phyloP scores from a whole-genome alignment of 2,113 vertebrate species.

The Tenrec ecaudatus region DNA sequence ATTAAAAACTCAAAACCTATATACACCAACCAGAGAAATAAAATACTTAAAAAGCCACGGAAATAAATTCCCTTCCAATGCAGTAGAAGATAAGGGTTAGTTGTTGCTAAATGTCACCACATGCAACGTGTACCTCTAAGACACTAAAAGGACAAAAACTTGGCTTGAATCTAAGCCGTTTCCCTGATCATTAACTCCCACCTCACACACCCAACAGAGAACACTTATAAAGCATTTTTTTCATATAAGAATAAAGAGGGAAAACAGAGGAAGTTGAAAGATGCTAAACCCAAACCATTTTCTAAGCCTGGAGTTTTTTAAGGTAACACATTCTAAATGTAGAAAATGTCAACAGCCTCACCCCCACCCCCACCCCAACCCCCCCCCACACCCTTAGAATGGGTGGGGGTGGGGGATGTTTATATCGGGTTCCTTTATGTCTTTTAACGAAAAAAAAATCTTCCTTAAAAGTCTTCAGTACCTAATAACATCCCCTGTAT shows the following conservation, averaged over 20 bases:
- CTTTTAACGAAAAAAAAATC: conserved; percentile 85
- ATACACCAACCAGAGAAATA: not conserved
- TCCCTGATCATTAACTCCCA: conserved; percentile 35
- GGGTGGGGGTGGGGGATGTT: conserved; percentile 72
- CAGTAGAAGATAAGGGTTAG: not conserved
- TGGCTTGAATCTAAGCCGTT: conserved; percentile 25
- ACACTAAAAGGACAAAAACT: conserved; percentile 15
- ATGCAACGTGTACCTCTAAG: not conserved
- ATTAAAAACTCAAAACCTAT: conserved; percentile 40
- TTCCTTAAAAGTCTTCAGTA: conserved; percentile 89
- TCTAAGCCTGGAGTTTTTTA: conserved; percentile 75
- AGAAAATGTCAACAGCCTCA: conserved; percentile 67
- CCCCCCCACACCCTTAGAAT: conserved; percentile 12
- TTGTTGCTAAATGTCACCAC: conserved; percentile 22
- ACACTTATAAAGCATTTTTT: not conserved
- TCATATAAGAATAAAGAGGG: not conserved
- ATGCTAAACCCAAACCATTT: conserved; percentile 44
- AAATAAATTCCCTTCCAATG: conserved; percentile 33
- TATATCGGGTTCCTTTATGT: conserved; percentile 86
- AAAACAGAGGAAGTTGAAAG: not conserved
- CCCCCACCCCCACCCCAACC: conserved; percentile 70
- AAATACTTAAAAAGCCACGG: not conserved
- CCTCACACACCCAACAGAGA: not conserved
- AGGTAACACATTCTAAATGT: conserved; percentile 80
- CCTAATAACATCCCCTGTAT: conserved; percentile 88